Evolutionary conservation across 2,797 vertebrate genomes (phyloP), one percentile per base, ranked within the genome.

Genomic region (Streptopelia turtur): DNA sequence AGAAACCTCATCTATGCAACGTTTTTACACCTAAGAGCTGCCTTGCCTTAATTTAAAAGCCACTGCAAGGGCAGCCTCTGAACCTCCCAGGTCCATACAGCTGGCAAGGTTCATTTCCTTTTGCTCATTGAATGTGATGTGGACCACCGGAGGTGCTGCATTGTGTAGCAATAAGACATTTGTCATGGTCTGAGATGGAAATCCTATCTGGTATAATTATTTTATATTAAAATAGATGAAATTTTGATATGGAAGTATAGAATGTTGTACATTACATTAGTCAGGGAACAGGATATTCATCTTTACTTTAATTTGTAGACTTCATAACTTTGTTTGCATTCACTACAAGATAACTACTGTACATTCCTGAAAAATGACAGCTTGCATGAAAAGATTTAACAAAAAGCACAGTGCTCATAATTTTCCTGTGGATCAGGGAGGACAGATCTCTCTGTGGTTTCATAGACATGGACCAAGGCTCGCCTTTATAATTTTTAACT

Each of bases 151-250:
- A 96, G 93, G 94, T 91, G 96, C 93, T 20, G 72, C 90, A 64
- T 91, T 9, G 87, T 47, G 57, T 37, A 84, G 72, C 81, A 87
- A 37, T 76, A 57, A 94, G 94, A 95, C 61, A 90, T 94, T 94
- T 93, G 95, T 96, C 95, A 92, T 13, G 0, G 59, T 87, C 78
- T 63, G 76, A 91, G 92, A 94, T 94, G 94, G 96, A 95, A 97
- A 97, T 96, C 87, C 70, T 95, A 95, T 91, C 91, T 87, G 80
- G 76, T 95, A 77, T 94, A 96, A 98, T 97, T 96, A 97, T 90
- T 90, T 87, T 90, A 89, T 95, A 94, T 97, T 97, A 97, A 98
- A 98, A 97, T 95, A 98, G 97, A 97, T 88, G 71, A 93, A 91
- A 86, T 95, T 96, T 97, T 97, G 96, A 96, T 96, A 96, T 76